phyloP scores from a whole-genome alignment of 92 coral and sea anemone species.

The Virgularia gustaviana region DNA sequence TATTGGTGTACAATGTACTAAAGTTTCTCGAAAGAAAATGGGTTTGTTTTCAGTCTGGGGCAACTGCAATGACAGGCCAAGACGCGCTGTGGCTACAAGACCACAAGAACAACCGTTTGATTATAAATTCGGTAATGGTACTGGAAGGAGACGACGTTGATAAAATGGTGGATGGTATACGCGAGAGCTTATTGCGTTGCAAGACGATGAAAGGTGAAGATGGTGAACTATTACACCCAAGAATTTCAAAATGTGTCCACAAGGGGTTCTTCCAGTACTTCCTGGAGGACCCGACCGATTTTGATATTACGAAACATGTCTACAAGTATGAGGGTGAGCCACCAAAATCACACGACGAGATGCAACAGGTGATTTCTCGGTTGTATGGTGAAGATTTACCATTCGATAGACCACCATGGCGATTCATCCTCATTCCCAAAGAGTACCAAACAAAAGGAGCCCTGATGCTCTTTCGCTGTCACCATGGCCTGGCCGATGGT shows the following conservation, averaged over 20 bases:
- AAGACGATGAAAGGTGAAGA: conserved; percentile 46
- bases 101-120: conserved; percentile 57
- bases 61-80: conserved; percentile 58
- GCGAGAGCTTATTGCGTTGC: conserved; percentile 56
- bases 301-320: conserved; percentile 70
- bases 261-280: conserved; percentile 85
- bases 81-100: conserved; percentile 80
- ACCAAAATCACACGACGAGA: conserved; percentile 70
- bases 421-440: conserved; percentile 62
- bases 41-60: conserved; percentile 36
- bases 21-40: conserved; percentile 58
- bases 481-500: conserved; percentile 83
- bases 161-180: conserved; percentile 48
- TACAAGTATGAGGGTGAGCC: conserved; percentile 60
- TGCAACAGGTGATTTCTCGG: conserved; percentile 64
- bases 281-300: conserved; percentile 64
- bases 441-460: conserved; percentile 55
- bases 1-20: conserved; percentile 45
- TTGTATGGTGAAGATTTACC: conserved; percentile 57
- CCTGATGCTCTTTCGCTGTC: conserved; percentile 55
- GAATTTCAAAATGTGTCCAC: conserved; percentile 52
- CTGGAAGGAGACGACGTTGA: conserved; percentile 35
- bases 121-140: conserved; percentile 53
- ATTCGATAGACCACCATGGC: conserved; percentile 68
- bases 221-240: conserved; percentile 62